A percentile compares a stretch with the other conserved stretches of the same genome.
Conservation (phyloP, 53 echinoderm and acorn worm species). For the Zoroaster sp. region DNA sequence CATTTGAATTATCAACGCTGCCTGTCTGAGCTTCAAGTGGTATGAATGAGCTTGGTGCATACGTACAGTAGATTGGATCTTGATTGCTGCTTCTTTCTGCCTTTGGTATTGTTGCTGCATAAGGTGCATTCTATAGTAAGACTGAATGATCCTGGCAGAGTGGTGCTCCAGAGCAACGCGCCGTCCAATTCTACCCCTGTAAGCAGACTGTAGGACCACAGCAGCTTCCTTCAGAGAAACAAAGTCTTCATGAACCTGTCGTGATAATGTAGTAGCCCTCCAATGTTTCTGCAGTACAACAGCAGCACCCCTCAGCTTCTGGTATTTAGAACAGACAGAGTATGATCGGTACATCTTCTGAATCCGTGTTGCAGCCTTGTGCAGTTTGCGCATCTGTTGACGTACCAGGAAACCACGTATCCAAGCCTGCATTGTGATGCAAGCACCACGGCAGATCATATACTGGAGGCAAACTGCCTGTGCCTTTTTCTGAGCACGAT, state of each 20-base stretch:
- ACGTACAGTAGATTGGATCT: constrained; percentile 54
- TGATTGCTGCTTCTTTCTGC: constrained; percentile 35
- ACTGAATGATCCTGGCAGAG: constrained; percentile 78
- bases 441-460: constrained; percentile 52
- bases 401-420: constrained; percentile 59
- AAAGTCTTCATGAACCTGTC: constrained; percentile 2
- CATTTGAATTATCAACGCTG: constrained; percentile 27
- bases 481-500: constrained; percentile 19
- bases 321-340: not conserved
- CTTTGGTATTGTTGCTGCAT: not conserved
- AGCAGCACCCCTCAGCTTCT: constrained; percentile 31
- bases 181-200: constrained; percentile 50
- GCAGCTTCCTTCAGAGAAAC: constrained; percentile 56
- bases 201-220: constrained; percentile 55
- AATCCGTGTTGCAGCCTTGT: constrained; percentile 37
- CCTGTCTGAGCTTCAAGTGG: not conserved
- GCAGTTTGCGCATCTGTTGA: constrained; percentile 19
- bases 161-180: constrained; percentile 33
- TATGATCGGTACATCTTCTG: constrained; percentile 60
- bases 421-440: constrained; percentile 61
- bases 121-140: constrained; percentile 65
- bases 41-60: constrained; percentile 11
- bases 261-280: constrained; percentile 30
- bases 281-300: constrained; percentile 39
- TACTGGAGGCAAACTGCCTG: constrained; percentile 1